Percentiles rank a stretch among this genome's conserved stretches.
phyloP scores from a whole-genome alignment of 2,888 invertebrate genomes.

The Brachynemurus nebulosus region DNA sequence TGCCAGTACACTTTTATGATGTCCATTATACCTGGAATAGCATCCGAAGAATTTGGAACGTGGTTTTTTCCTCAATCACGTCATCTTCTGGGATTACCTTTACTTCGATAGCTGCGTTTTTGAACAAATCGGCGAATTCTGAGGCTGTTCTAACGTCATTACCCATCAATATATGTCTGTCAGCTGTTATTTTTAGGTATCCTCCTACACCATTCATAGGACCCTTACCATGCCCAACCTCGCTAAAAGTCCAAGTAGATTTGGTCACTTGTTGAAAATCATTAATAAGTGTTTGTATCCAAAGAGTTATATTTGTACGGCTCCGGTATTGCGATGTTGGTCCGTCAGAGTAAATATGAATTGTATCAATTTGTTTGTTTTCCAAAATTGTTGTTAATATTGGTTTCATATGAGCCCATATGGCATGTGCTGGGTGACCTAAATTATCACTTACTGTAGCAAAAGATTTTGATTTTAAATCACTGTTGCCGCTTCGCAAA shows the following conservation, averaged over 20 bases:
- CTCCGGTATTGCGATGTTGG: slow-evolving; percentile 17
- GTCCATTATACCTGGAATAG: slow-evolving; percentile 18
- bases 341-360: slow-evolving; percentile 18
- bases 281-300: slow-evolving; percentile 16
- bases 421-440: slow-evolving; percentile 18
- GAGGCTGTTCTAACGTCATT: slow-evolving; percentile 16
- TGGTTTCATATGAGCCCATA: slow-evolving; percentile 19
- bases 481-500: slow-evolving; percentile 11
- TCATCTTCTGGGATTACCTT: slow-evolving; percentile 12
- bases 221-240: slow-evolving; percentile 14
- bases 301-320: slow-evolving; percentile 16
- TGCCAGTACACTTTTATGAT: slow-evolving; percentile 16
- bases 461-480: slow-evolving; percentile 15
- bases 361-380: slow-evolving; percentile 14
- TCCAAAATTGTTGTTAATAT: slow-evolving; percentile 14
- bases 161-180: slow-evolving; percentile 17
- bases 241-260: slow-evolving; percentile 17
- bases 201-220: slow-evolving; percentile 13
- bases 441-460: slow-evolving; percentile 18
- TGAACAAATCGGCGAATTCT: slow-evolving; percentile 17
- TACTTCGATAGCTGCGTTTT: slow-evolving; percentile 13
- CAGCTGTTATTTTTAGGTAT: slow-evolving; percentile 12
- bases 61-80: slow-evolving; percentile 8
- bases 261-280: slow-evolving; percentile 15
- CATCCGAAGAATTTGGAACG: slow-evolving; percentile 15